Conservation (phyloP, 2,888 invertebrate genomes). For the Penaeus monodon region DNA sequence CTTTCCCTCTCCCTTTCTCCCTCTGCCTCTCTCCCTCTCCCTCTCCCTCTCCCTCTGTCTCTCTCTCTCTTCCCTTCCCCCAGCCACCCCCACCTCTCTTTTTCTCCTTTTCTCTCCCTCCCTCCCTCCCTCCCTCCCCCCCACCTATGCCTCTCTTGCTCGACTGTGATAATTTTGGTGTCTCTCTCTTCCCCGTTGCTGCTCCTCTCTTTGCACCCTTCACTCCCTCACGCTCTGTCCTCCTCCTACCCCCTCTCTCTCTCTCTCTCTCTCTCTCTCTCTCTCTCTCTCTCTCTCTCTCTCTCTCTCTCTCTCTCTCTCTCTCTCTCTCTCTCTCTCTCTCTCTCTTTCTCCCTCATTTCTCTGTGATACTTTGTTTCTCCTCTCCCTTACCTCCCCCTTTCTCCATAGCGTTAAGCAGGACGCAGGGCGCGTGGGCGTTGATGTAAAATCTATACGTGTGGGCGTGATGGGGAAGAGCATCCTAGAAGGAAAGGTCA, state of each 20-base stretch:
- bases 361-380: too few species aligned
- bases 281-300: not conserved
- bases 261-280: not conserved
- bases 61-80: conserved; percentile 6
- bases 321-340: not conserved
- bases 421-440: not conserved
- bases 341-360: not conserved
- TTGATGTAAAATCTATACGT: not conserved
- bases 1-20: not conserved
- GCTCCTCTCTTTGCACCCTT: not conserved
- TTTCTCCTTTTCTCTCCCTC: not conserved
- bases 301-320: not conserved
- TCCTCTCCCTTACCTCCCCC: too few species aligned
- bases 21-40: not conserved
- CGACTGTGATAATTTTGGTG: not conserved
- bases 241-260: not conserved
- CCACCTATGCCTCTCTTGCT: not conserved
- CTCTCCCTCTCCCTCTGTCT: not conserved
- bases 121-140: not conserved
- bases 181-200: not conserved
- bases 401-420: not conserved
- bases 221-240: not conserved
- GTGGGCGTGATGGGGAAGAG: not conserved
- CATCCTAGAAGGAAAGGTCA: not conserved
- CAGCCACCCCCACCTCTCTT: not conserved